Evolutionary conservation across 2,888 invertebrate species (phyloP).

Genomic region (Heliconius charithonia): DNA sequence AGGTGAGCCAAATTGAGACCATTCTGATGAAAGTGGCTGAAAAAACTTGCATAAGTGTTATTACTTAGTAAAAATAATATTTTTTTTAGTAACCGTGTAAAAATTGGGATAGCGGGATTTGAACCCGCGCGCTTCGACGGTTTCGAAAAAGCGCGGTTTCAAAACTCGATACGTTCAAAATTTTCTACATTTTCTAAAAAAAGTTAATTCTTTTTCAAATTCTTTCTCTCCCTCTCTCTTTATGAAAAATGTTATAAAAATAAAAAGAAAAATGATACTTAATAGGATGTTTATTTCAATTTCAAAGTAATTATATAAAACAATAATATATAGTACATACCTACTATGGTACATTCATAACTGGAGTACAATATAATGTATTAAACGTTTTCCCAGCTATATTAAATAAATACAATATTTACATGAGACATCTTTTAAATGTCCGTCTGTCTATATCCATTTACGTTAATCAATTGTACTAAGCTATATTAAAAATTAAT

Average conservation of each 20-base stretch:
- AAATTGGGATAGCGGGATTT: too few relatives aligned
- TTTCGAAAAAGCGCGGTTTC: too few relatives aligned
- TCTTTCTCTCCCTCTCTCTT: too few relatives aligned
- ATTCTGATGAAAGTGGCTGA: too few relatives aligned
- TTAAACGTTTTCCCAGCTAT: slow-evolving; percentile 31
- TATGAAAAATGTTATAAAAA: slow-evolving; percentile 7
- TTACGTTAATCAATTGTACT: slow-evolving; percentile 31
- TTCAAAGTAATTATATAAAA: slow-evolving; percentile 23
- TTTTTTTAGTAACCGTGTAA: too few relatives aligned
- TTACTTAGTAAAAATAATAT: too few relatives aligned
- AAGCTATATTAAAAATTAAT: slow-evolving; percentile 53
- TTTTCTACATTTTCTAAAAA: too few relatives aligned
- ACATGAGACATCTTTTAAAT: slow-evolving; percentile 24
- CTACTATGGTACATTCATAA: slow-evolving; percentile 34
- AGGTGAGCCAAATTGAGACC: background rate
- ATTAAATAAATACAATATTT: slow-evolving; percentile 43
- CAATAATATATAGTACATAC: slow-evolving; percentile 30
- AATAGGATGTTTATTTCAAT: slow-evolving; percentile 28
- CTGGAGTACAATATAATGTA: slow-evolving; percentile 28
- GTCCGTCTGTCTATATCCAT: slow-evolving; percentile 28
- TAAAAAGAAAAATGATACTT: slow-evolving; percentile 17
- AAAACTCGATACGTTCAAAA: too few relatives aligned
- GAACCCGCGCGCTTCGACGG: too few relatives aligned
- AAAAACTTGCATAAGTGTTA: too few relatives aligned
- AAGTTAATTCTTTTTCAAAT: too few relatives aligned